Base-by-base conservation (phyloP, 2,888 invertebrate genomes). In the Eupeodes luniger region DNA sequence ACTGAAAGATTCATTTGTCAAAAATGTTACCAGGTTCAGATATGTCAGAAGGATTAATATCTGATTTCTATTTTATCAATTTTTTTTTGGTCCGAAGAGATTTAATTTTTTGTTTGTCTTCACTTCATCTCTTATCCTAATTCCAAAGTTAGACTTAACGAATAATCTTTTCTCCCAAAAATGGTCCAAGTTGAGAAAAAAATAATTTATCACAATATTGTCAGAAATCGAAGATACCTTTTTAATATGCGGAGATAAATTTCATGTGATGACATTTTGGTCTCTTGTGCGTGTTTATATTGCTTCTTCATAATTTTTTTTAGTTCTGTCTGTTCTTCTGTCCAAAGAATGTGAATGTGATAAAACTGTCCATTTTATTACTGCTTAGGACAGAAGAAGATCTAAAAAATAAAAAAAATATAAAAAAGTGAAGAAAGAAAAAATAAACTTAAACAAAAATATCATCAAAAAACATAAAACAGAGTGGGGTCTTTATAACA, bases 211-310 rank as follows among this genome's bases (percentile, higher is more conserved):
- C 89, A 89, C 89, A 85, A 82, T 82, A 89, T 89, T 89, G 89
- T 89, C 89, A 89, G 85, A 89, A 89, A 79, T 89, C 89, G 85
- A 85, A 89, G 89, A 89, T 89, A 89, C 89, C 89, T 89, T 89
- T 82, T 85, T 82, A 27, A 27, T 40, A 51, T 61, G 76, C 47
- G 78, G 79, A 89, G 89, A 89, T 89, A 89, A 85, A 85, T 89
- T 89, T 82, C 85, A 79, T 66, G 85, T 89, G 89, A 85, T 85
- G 85, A 89, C 89, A 89, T 81, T 85, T 85, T 85, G 78, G 85
- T 78, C 85, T 81, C 74, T 84, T 74, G 69, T 88, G 81, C 85
- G 85, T 81, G 88, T 81, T 81, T 81, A 74, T 78, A 66, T 87
- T 76, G 83, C 72, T 76, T 72, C 59, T 70, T 70, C 55, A 70